phyloP scores from a whole-genome alignment of 2,113 vertebrate genomes.

The Falco punctatus region DNA sequence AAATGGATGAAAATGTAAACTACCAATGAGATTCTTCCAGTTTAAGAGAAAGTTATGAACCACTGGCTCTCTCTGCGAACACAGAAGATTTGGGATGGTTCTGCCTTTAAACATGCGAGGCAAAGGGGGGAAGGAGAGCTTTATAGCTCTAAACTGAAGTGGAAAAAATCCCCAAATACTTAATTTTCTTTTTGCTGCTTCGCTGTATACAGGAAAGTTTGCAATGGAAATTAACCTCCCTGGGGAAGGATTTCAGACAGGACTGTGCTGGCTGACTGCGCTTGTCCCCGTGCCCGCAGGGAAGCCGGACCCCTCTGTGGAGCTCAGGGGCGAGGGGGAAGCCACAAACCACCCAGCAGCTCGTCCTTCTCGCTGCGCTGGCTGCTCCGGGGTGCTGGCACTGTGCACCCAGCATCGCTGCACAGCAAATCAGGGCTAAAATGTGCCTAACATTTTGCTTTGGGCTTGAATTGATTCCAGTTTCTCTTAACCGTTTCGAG shows the following conservation, averaged over 20 bases:
- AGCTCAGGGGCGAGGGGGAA: background rate
- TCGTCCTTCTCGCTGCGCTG: accelerated
- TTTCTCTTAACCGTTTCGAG: background rate
- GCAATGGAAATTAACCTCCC: background rate
- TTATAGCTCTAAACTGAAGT: background rate
- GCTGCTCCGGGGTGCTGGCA: background rate
- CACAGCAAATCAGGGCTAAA: background rate
- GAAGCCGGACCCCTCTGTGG: background rate
- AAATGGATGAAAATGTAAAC: background rate
- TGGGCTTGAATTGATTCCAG: accelerated
- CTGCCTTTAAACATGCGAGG: background rate
- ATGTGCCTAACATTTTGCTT: background rate
- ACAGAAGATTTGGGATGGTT: background rate
- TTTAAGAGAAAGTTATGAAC: background rate
- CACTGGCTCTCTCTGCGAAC: background rate
- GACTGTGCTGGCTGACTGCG: background rate
- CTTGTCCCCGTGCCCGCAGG: background rate
- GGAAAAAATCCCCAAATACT: background rate
- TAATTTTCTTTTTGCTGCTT: background rate
- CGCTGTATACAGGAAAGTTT: background rate
- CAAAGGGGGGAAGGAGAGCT: too few species aligned
- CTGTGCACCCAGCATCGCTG: background rate
- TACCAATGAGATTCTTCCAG: background rate
- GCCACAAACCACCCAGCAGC: background rate
- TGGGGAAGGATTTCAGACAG: background rate